These are phyloP conservation scores for Xiphophorus couchianus DNA, from an alignment of 2,113 vertebrate genomes.

Conservation along the genomic window DNA sequence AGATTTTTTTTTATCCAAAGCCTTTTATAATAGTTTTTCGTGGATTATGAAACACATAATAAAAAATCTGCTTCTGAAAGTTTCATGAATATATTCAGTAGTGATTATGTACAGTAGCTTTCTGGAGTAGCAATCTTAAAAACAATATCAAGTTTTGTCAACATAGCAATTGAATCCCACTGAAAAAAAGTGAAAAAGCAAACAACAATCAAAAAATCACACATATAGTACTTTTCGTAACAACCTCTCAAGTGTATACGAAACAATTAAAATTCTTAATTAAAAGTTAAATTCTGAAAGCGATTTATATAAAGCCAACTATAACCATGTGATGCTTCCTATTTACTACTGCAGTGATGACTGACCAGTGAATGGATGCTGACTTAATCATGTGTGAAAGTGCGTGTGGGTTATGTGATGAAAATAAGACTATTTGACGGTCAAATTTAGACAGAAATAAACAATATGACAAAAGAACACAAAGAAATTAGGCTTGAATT, in stretches of 20 bases:
- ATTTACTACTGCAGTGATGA: slow-evolving; percentile 46
- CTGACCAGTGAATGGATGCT: neutral
- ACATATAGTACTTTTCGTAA: neutral
- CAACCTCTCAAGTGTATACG: neutral
- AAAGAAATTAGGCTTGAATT: neutral
- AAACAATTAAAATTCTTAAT: no score
- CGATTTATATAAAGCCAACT: neutral
- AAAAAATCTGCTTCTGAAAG: neutral
- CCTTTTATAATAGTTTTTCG: neutral
- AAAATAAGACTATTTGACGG: neutral
- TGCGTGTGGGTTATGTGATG: neutral
- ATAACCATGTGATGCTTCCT: slow-evolving; percentile 40
- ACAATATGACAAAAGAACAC: slow-evolving; percentile 4
- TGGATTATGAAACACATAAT: neutral
- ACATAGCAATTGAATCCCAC: neutral
- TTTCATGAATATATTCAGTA: neutral
- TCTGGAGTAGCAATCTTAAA: neutral
- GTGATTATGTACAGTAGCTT: neutral
- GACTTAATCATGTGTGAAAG: slow-evolving; percentile 14
- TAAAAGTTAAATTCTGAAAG: neutral
- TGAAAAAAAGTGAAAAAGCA: neutral
- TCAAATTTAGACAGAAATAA: neutral
- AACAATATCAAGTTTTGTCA: neutral
- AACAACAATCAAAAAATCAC: neutral
- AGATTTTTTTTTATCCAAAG: neutral